Base-by-base conservation (phyloP, 2,113 vertebrate genomes). In the Elephantulus edwardii region DNA sequence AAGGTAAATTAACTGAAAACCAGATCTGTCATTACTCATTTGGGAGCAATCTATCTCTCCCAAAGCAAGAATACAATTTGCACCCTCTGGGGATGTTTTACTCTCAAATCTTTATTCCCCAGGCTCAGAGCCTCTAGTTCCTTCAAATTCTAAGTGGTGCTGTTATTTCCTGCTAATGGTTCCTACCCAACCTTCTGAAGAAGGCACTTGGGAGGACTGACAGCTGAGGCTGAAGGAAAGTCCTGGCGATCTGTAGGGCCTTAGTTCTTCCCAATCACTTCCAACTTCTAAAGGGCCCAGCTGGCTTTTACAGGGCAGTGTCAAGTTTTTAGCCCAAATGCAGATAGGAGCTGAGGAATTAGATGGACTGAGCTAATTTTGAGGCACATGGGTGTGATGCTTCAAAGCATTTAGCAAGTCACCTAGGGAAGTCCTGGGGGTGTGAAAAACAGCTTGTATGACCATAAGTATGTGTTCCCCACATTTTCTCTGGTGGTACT, bases 1-100 rank as follows among this genome's bases (percentile, higher is more conserved):
- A 92, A 93, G 86, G 56, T 81, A 95, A 95, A 95, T 95, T 95
- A 96, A 95, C 87, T 91, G 91, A 95, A 95, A 95, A 89, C 93
- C 82, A 95, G 93, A 95, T 93, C 89, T 80, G 81, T 75, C 89
- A 92, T 94, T 87, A 92, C 74, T 95, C 94, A 93, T 89, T 76
- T 3, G 81, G 84, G 94, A 94, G 81, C 89, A 91, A 92, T 95
- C 77, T 87, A 0, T 95, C 88, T 93, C 72, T 92, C 92, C 93
- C 91, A 83, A 94, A 94, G 87, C 85, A 87, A 95, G 88, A 83
- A 89, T 75, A 93, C 74, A 82, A 91, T 85, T 75, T 46, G 42
- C 8, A 94, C 60, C 80, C 89, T 90, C 92, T 72, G 85, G 87
- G 92, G 93, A 92, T 94, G 71, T 89, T 94, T 96, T 88, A 93